Conservation (phyloP, 2,888 invertebrate genomes). For the Corbicula japonica region DNA sequence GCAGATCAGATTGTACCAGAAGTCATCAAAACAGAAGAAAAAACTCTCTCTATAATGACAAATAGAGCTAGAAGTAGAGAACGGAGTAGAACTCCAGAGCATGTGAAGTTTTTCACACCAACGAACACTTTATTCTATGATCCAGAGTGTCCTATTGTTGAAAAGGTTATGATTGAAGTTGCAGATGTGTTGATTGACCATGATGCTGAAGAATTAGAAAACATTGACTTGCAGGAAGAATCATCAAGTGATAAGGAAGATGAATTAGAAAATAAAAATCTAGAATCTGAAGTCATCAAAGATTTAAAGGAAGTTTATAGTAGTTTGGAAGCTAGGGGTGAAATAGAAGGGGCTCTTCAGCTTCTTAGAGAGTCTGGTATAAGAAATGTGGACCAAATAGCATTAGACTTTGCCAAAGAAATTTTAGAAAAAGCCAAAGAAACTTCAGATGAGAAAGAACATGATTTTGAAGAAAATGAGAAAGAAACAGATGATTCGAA, state of each 20-base stretch:
- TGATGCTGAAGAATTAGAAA: slow-evolving; percentile 39
- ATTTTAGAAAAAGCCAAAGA: slow-evolving; percentile 24
- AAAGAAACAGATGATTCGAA: not conserved
- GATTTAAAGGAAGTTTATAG: slow-evolving; percentile 57
- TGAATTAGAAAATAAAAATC: slow-evolving; percentile 6
- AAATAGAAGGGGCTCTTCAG: slow-evolving; percentile 24
- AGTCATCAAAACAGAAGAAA: slow-evolving; percentile 7
- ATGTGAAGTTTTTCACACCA: slow-evolving; percentile 58
- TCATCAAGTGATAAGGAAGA: not conserved
- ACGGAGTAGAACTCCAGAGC: slow-evolving; percentile 34
- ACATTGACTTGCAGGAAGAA: not conserved
- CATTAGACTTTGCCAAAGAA: slow-evolving; percentile 23
- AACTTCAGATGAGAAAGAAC: slow-evolving; percentile 10
- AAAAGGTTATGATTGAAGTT: slow-evolving; percentile 49
- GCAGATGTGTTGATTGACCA: slow-evolving; percentile 55
- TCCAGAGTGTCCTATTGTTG: slow-evolving; percentile 60
- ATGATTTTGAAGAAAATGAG: slow-evolving; percentile 29
- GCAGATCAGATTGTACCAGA: slow-evolving; percentile 10
- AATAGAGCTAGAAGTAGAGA: slow-evolving; percentile 19
- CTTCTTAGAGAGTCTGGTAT: slow-evolving; percentile 7
- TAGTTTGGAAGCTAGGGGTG: slow-evolving; percentile 37
- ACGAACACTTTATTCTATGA: slow-evolving; percentile 63
- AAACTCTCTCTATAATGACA: slow-evolving; percentile 18
- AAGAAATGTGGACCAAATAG: slow-evolving; percentile 24
- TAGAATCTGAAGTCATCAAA: slow-evolving; percentile 48